phyloP scores from a whole-genome alignment of 2,113 vertebrate genomes.

The Lipotes vexillifer region DNA sequence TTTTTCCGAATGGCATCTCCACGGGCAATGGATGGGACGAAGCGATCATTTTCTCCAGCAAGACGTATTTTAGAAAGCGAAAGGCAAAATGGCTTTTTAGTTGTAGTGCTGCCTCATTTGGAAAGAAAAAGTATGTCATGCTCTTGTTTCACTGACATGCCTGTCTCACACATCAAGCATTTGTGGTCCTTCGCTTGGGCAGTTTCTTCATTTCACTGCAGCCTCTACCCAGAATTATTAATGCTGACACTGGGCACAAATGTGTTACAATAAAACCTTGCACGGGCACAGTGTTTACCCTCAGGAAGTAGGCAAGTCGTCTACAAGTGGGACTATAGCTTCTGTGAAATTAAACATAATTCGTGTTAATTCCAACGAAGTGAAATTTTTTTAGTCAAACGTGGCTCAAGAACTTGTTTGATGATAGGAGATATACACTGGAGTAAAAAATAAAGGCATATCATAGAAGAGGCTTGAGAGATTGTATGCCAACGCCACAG shows the following conservation, averaged over 20 bases:
- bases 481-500: neutral
- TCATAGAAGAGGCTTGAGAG: neutral
- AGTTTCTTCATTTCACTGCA: neutral
- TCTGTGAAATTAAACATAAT: neutral
- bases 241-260: neutral
- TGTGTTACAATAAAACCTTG: neutral
- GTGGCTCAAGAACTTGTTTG: neutral
- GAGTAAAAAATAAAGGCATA: neutral
- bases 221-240: neutral
- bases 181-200: neutral
- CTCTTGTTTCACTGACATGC: neutral
- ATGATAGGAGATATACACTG: no score
- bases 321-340: no score
- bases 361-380: neutral
- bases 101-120: neutral
- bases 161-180: neutral
- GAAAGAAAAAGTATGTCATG: constrained; percentile 24
- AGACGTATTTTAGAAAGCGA: neutral
- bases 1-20: neutral
- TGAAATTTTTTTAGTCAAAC: neutral
- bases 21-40: accelerated
- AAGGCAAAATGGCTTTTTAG: neutral
- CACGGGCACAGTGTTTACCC: accelerated
- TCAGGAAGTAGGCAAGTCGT: neutral
- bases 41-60: neutral